These are phyloP conservation scores for Mythimna lalbum DNA, from an alignment of 2,888 invertebrate genomes.

Conservation along the genomic window DNA sequence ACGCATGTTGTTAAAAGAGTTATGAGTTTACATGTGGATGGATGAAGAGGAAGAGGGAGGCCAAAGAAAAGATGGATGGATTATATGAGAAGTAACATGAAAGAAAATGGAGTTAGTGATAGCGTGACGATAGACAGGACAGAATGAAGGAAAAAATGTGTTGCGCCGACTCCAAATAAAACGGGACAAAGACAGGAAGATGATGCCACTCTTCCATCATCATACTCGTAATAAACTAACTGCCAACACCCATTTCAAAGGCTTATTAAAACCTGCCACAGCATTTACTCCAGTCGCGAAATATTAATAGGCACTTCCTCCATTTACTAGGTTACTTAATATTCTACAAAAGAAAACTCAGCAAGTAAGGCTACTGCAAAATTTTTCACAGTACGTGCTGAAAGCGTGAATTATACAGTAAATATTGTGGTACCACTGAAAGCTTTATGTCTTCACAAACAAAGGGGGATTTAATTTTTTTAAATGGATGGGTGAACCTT, in stretches of 20 bases:
- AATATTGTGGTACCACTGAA: conserved; percentile 38
- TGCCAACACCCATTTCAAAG: neutral
- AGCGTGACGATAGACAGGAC: no score
- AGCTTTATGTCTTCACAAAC: conserved; percentile 45
- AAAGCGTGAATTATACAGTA: conserved; percentile 50
- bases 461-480: conserved; percentile 35
- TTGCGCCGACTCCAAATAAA: no score
- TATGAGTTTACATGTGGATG: no score
- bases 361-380: conserved; percentile 31
- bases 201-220: no score
- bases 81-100: no score
- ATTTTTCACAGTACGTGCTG: conserved; percentile 42
- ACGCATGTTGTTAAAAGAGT: no score
- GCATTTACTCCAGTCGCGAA: neutral
- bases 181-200: no score
- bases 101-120: no score
- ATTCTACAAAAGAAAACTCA: conserved; percentile 48
- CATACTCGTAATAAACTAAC: conserved; percentile 3
- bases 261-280: conserved; percentile 17
- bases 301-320: conserved; percentile 23
- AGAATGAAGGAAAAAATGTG: no score
- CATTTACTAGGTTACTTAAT: conserved; percentile 39
- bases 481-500: conserved; percentile 2
- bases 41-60: no score
- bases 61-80: no score